A percentile compares a stretch with the other conserved stretches of the same genome.
phyloP scores from a whole-genome alignment of 2,113 vertebrate genomes.

The Telmatochromis sp. region DNA sequence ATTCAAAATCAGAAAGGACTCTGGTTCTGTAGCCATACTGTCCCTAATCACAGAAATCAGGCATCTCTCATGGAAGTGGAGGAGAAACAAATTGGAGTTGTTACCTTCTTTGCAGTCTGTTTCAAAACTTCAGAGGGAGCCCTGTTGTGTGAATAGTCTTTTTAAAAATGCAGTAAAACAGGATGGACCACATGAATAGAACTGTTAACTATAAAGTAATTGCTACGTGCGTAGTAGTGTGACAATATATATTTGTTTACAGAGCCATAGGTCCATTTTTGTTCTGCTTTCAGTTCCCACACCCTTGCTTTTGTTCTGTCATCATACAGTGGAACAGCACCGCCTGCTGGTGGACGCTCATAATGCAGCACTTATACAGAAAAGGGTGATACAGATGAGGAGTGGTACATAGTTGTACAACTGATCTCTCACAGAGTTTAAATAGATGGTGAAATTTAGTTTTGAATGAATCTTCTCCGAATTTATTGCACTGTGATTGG shows the following conservation, averaged over 20 bases:
- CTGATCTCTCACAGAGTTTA: neutral
- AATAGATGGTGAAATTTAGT: neutral
- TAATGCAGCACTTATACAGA: neutral
- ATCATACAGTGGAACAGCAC: neutral
- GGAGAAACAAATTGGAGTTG: neutral
- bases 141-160: neutral
- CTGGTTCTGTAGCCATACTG: neutral
- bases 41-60: neutral
- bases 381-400: neutral
- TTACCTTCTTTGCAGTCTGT: neutral
- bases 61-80: neutral
- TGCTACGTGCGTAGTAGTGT: neutral
- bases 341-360: neutral
- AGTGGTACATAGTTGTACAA: neutral
- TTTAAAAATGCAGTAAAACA: neutral
- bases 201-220: neutral
- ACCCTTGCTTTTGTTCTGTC: neutral
- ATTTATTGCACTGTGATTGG: constrained; percentile 62
- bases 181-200: neutral
- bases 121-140: neutral
- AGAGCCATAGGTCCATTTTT: neutral
- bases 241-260: neutral
- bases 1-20: neutral
- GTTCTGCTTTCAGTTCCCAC: neutral
- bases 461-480: constrained; percentile 4